Percentiles rank a stretch among this genome's conserved stretches.
phyloP scores from a whole-genome alignment of 2,888 invertebrate species.

The Minunthozetes semirufus region DNA sequence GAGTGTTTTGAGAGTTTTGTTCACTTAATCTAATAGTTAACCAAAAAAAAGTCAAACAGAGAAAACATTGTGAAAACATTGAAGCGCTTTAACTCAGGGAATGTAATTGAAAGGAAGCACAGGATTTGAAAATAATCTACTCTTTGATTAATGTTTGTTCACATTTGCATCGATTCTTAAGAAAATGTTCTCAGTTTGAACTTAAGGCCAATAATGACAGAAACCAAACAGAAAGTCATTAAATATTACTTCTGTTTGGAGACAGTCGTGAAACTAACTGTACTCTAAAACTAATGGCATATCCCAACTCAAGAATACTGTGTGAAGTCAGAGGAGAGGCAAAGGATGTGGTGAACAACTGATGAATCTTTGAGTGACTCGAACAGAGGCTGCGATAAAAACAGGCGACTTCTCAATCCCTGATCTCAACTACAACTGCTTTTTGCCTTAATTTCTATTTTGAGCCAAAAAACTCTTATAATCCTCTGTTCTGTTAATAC shows the following conservation, averaged over 20 bases:
- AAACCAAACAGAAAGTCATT: background rate
- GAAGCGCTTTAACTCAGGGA: background rate
- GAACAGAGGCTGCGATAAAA: constrained; percentile 6
- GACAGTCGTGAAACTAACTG: background rate
- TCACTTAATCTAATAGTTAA: background rate
- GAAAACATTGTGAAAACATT: background rate
- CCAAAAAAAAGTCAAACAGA: background rate
- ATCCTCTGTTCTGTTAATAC: background rate
- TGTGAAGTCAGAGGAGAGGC: background rate
- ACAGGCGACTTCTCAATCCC: background rate
- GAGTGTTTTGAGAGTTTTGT: background rate
- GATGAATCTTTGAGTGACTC: background rate
- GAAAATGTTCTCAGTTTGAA: background rate
- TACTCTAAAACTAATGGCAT: background rate
- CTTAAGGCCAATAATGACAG: background rate
- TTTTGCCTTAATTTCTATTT: constrained; percentile 4
- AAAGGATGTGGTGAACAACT: constrained; percentile 16
- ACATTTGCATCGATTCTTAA: background rate
- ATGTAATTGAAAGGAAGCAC: background rate
- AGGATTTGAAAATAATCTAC: background rate
- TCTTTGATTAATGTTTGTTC: constrained; percentile 5
- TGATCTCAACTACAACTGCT: background rate
- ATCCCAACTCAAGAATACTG: background rate
- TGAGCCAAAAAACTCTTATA: background rate
- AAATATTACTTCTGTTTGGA: background rate